These are phyloP conservation scores for Cylas formicarius DNA, from an alignment of 1,140 invertebrate genomes.

Conservation along the genomic window DNA sequence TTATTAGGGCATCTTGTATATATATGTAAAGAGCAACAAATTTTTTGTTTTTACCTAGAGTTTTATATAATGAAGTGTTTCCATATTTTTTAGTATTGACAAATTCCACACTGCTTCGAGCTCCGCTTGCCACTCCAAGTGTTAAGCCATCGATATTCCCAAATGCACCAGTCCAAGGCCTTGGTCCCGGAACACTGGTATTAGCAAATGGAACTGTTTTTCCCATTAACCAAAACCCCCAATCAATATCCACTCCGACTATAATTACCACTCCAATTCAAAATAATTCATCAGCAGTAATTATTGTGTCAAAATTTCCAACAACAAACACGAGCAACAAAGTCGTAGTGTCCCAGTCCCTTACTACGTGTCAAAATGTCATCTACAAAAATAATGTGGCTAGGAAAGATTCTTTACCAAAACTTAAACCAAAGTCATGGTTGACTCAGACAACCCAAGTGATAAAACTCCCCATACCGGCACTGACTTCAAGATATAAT, in stretches of 20 bases:
- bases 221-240: constrained; percentile 28
- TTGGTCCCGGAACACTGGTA: constrained; percentile 35
- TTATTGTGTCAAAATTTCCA: constrained; percentile 18
- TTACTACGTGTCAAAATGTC: neutral
- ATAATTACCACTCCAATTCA: constrained; percentile 19
- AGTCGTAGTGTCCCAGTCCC: neutral
- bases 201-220: constrained; percentile 33
- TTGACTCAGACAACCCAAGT: constrained; percentile 57
- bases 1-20: too few species aligned
- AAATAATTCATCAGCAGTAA: constrained; percentile 11
- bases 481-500: constrained; percentile 45
- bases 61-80: constrained; percentile 1
- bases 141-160: constrained; percentile 17
- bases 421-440: constrained; percentile 32
- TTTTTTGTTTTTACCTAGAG: neutral
- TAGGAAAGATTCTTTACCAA: constrained; percentile 6
- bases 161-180: constrained; percentile 10
- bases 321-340: constrained; percentile 6
- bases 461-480: constrained; percentile 65
- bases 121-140: constrained; percentile 25
- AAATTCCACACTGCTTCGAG: constrained; percentile 26
- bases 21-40: neutral
- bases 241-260: constrained; percentile 9
- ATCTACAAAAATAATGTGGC: constrained; percentile 1
- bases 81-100: constrained; percentile 27